Evolutionary conservation across 2,113 vertebrate species (phyloP).

Genomic region (Phaetusa simplex): DNA sequence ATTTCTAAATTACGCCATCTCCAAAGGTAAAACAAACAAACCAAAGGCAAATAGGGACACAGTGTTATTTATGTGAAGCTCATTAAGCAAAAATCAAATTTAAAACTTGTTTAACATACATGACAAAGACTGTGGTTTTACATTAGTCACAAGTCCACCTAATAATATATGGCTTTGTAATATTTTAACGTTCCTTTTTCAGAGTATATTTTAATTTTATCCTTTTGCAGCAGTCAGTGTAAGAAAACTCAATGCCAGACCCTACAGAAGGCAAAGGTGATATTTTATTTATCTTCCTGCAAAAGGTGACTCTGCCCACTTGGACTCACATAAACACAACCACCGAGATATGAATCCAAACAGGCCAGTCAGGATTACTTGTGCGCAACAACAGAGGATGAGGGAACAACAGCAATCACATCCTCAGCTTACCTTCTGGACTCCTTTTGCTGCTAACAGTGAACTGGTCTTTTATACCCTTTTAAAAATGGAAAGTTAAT

Average conservation of each 20-base stretch:
- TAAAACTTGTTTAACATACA: not conserved
- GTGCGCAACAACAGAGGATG: not conserved
- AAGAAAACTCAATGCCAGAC: not conserved
- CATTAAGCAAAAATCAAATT: not conserved
- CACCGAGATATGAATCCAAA: no score
- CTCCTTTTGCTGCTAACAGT: not conserved
- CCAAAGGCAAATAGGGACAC: not conserved
- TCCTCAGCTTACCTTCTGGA: not conserved
- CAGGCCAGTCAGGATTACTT: not conserved
- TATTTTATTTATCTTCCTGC: not conserved
- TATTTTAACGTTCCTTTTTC: not conserved
- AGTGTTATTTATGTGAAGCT: not conserved
- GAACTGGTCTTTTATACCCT: not conserved
- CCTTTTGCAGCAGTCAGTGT: not conserved
- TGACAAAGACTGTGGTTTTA: not conserved
- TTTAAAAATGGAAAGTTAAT: not conserved
- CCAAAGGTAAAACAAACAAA: not conserved
- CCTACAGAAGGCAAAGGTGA: not conserved
- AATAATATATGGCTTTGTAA: not conserved
- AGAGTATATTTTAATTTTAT: not conserved
- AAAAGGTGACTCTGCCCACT: not conserved
- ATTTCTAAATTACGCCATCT: not conserved
- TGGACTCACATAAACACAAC: not conserved
- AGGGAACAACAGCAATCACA: accelerated
- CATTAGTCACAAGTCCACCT: not conserved